Base-by-base conservation (phyloP, 2,113 vertebrate species). In the Oreochromis niloticus region DNA sequence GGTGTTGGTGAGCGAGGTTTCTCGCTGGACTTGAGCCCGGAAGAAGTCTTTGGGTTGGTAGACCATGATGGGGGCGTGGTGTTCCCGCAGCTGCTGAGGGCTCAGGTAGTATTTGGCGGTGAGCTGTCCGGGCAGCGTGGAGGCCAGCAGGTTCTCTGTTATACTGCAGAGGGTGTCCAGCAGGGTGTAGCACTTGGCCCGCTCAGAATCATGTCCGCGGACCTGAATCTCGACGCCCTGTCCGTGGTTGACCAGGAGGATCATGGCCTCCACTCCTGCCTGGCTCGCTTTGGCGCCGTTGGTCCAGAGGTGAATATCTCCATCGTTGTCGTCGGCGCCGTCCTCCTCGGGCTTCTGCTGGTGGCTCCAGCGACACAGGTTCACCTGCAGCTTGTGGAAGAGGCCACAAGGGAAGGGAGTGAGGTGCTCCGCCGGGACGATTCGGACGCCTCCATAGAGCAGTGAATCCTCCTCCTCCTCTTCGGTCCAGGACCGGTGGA, bases 1-100 rank as follows among this genome's bases (percentile, higher is more conserved):
- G 83, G 98, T 99, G 93, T 99, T 99, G 63, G 98, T 97, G 83
- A 99, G 95, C 0, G 97, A 98, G 16, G 94, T 97, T 87, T 99
- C 98, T 48, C 97, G 97, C 88, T 98, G 97, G 48, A 97, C 95
- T 89, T 98, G 99, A 0, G 98, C 98, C 5, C 98, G 95, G 87
- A 98, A 97, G 86, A 99, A 99, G 93, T 99, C 99, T 93, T 98
- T 97, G n/a, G 99, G 98, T 88, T 99, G 99, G 95, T 99, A 99
- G 89, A 99, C 93, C 98, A 99, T 99, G 94, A 99, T 93, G 9
- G 98, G 99, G 52, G 98, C 97, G 7, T 99, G 98, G 92, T 97
- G 98, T 87, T 99, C 98, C 63, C 98, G 96, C 89, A 99, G 97
- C 94, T 99, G 99, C 96, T 99, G 99, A 36, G 98, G 99, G 84